Conservation (phyloP, 2,888 invertebrate genomes). For the Drosophila formosana region DNA sequence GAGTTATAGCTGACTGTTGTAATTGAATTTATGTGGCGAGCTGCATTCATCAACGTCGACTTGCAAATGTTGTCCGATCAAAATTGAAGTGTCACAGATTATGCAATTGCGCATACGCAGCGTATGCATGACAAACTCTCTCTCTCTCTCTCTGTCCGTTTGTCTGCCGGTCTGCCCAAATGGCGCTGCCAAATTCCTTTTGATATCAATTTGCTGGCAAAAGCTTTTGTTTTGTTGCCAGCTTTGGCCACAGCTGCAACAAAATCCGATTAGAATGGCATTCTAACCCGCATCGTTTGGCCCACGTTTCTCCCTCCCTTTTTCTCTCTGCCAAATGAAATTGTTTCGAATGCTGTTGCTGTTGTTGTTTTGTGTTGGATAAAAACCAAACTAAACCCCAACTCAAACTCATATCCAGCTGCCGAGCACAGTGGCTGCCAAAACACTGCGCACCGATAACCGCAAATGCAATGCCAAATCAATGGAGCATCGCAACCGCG, state of each 20-base stretch:
- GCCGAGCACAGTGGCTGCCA: slow-evolving; percentile 36
- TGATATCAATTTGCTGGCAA: slow-evolving; percentile 76
- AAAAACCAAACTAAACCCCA: slow-evolving; percentile 33
- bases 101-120: slow-evolving; percentile 74
- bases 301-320: not conserved
- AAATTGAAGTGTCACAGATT: slow-evolving; percentile 61
- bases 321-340: slow-evolving; percentile 48
- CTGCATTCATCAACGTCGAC: slow-evolving; percentile 76
- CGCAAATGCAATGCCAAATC: slow-evolving; percentile 37
- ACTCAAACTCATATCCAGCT: slow-evolving; percentile 4
- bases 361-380: slow-evolving; percentile 17
- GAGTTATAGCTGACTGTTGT: slow-evolving; percentile 65
- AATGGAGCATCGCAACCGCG: slow-evolving; percentile 31
- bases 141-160: not conserved
- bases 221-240: slow-evolving; percentile 51
- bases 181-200: slow-evolving; percentile 69
- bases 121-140: slow-evolving; percentile 25
- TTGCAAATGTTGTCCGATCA: slow-evolving; percentile 58
- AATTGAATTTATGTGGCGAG: slow-evolving; percentile 75
- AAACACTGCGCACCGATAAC: not conserved
- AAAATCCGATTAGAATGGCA: slow-evolving; percentile 75
- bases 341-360: slow-evolving; percentile 65
- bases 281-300: slow-evolving; percentile 47
- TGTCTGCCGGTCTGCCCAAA: not conserved
- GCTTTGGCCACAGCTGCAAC: slow-evolving; percentile 71